Conservation (phyloP, 2,888 invertebrate genomes). For the Dendrolimus pini region DNA sequence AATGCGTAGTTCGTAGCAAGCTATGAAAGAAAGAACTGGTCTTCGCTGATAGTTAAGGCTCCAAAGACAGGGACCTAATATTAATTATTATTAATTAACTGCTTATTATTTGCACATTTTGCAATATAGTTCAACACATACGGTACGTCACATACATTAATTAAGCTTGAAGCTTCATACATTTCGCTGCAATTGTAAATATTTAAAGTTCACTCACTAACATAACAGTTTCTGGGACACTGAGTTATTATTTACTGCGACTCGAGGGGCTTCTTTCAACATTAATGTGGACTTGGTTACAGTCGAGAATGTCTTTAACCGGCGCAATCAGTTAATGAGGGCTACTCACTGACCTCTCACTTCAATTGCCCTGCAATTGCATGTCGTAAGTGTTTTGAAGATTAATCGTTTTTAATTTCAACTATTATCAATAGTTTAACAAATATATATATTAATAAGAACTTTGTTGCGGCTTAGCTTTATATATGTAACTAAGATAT, state of each 20-base stretch:
- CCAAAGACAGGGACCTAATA: too few species aligned
- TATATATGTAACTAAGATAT: too few species aligned
- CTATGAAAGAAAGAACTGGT: constrained; percentile 13
- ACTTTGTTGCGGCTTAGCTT: too few species aligned
- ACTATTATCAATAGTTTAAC: too few species aligned
- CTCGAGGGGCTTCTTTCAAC: constrained; percentile 29
- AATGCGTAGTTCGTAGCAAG: constrained; percentile 27
- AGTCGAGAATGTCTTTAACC: constrained; percentile 40
- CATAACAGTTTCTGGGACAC: constrained; percentile 21
- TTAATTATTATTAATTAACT: too few species aligned
- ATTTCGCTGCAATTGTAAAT: not conserved
- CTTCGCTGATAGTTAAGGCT: too few species aligned
- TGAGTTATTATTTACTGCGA: constrained; percentile 47
- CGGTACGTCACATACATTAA: too few species aligned
- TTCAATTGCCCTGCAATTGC: not conserved
- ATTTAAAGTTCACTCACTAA: not conserved
- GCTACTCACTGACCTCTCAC: not conserved
- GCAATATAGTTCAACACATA: too few species aligned
- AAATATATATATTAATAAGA: too few species aligned
- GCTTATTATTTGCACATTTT: too few species aligned
- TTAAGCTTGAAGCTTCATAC: too few species aligned
- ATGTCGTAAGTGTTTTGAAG: not conserved
- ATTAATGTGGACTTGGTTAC: constrained; percentile 35
- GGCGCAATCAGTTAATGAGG: constrained; percentile 11
- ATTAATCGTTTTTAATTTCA: too few species aligned